Evolutionary conservation across 1,140 invertebrate species (phyloP).

Genomic region (Gonioctena quinquepunctata): DNA sequence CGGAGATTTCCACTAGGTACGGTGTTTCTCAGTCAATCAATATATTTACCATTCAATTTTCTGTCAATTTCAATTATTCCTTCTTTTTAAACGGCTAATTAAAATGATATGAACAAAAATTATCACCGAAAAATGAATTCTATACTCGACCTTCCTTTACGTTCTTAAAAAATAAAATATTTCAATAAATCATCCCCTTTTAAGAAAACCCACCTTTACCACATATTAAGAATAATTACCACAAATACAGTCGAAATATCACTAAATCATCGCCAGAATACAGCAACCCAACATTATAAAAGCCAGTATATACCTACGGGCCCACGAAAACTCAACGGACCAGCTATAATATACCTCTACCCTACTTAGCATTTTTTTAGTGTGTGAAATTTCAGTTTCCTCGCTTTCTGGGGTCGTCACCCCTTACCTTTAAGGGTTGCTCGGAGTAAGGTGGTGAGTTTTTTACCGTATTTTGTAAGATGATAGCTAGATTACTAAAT

Average conservation of each 20-base stretch:
- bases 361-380: slow-evolving; percentile 26
- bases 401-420: slow-evolving; percentile 27
- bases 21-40: too few relatives aligned
- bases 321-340: neutral
- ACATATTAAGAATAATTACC: slow-evolving; percentile 41
- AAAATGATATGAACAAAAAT: too few relatives aligned
- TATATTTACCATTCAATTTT: too few relatives aligned
- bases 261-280: slow-evolving; percentile 28
- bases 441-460: slow-evolving; percentile 28
- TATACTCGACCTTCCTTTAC: too few relatives aligned
- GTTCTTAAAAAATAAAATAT: neutral
- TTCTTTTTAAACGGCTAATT: too few relatives aligned
- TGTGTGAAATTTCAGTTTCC: slow-evolving; percentile 43
- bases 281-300: neutral
- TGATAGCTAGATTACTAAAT: slow-evolving; percentile 40
- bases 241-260: slow-evolving; percentile 34
- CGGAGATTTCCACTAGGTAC: too few relatives aligned
- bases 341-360: slow-evolving; percentile 10
- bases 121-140: too few relatives aligned
- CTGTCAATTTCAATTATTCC: too few relatives aligned
- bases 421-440: slow-evolving; percentile 30
- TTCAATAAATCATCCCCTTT: slow-evolving; percentile 13
- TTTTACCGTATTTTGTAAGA: slow-evolving; percentile 38
- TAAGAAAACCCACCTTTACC: slow-evolving; percentile 28
- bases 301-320: neutral